Evolutionary conservation across 2,113 vertebrate genomes (phyloP), one percentile per base, ranked within the genome.

Genomic region (Coreoperca whiteheadi): DNA sequence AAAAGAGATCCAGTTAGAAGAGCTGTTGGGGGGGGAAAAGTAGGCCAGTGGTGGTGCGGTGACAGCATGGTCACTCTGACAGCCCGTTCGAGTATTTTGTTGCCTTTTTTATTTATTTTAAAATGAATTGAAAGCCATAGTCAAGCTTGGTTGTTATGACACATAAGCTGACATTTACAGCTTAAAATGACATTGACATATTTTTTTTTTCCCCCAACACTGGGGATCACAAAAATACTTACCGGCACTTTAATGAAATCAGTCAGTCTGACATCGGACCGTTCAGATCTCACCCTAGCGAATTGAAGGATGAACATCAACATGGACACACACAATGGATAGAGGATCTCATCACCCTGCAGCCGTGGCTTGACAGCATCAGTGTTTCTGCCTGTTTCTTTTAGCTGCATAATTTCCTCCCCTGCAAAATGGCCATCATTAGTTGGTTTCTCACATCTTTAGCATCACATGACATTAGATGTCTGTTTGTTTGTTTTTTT

Each of bases 1-100:
- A 92, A 88, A 88, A 76, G 82, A 51, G 60, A 86, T 85, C 76
- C 71, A 86, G 82, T 90, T 79, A 73, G 79, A 74, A 88, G 74
- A 80, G 82, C 74, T 75, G 74, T 74, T 88, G 32, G 32, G n/a
- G 32, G 32, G n/a, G 81, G 37, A 77, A 83, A 91, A 89, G 80
- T 88, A 89, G 90, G 88, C 61, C 88, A 85, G 25, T 25, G 68
- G 34, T 74, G 73, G 73, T 63, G 37, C 60, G 56, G 41, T 80
- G 83, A 79, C 32, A 66, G 41, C 59, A 37, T n/a, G 71, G 80
- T 51, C 64, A 71, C 65, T 71, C 60, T 51, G 65, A 79, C 56
- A 75, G 67, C 67, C 53, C 34, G 4, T 83, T 84, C 54, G 32
- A 74, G 34, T 59, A 34, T 81, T 87, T 84, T 67, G 51, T 51